phyloP scores from a whole-genome alignment of 2,797 vertebrate genomes.

The Aulostomus chinensis region DNA sequence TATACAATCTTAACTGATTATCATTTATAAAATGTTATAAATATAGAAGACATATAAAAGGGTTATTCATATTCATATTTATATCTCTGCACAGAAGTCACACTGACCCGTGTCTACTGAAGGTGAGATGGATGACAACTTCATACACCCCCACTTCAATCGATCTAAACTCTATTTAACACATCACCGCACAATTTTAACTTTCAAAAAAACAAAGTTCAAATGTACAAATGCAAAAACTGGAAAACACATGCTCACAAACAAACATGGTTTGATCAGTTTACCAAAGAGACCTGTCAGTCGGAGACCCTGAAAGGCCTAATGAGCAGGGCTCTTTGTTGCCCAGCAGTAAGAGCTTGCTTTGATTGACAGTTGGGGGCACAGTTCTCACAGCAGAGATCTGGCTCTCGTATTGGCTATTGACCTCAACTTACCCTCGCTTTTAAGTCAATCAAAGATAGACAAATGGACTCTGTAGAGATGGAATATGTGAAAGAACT shows the following conservation, averaged over 20 bases:
- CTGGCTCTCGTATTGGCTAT: conserved; percentile 33
- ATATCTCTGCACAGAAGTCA: too few species aligned
- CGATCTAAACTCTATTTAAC: too few species aligned
- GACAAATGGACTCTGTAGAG: conserved; percentile 14
- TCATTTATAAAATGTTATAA: too few species aligned
- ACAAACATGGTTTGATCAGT: conserved; percentile 29
- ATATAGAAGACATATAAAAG: too few species aligned
- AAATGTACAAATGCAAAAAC: conserved; percentile 8
- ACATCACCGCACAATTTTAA: too few species aligned
- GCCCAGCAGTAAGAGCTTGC: conserved; percentile 66
- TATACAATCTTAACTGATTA: too few species aligned
- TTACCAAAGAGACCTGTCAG: conserved; percentile 38
- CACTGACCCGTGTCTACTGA: too few species aligned
- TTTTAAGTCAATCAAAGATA: conserved; percentile 40
- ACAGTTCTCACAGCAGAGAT: conserved; percentile 46
- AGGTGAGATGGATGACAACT: too few species aligned
- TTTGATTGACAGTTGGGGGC: conserved; percentile 64
- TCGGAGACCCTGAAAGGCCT: conserved; percentile 38
- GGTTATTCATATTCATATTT: too few species aligned
- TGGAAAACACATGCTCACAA: conserved; percentile 7
- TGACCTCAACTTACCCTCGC: conserved; percentile 44
- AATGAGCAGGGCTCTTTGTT: conserved; percentile 64
- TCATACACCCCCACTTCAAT: too few species aligned
- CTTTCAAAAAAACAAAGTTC: conserved; percentile 7
- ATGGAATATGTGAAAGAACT: conserved; percentile 24